These are phyloP conservation scores for Protodeltote pygarga DNA, from an alignment of 2,888 invertebrate genomes.

Conservation along the genomic window DNA sequence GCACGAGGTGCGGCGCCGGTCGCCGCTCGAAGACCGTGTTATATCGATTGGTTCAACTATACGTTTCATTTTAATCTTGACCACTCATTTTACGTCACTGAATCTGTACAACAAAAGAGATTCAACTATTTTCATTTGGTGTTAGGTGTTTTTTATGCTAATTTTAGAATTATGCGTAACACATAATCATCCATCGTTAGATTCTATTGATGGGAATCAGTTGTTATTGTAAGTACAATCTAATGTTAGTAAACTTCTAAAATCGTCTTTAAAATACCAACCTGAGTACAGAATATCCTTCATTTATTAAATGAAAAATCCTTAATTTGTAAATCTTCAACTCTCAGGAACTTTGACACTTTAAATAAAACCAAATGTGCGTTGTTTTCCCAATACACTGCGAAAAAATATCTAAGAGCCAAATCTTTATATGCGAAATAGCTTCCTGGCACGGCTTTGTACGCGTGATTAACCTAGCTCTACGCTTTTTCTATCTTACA, in stretches of 20 bases:
- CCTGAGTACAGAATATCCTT: no score
- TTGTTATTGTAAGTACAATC: background rate
- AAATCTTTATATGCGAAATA: no score
- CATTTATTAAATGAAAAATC: no score
- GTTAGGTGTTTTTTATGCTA: constrained; percentile 18
- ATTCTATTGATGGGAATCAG: constrained; percentile 3
- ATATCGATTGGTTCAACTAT: constrained; percentile 66
- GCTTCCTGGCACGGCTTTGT: no score
- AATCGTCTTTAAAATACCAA: no score
- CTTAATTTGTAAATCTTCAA: no score
- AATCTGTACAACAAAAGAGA: constrained; percentile 32
- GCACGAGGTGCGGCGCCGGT: constrained; percentile 49
- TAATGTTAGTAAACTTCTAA: background rate
- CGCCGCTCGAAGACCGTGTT: constrained; percentile 46
- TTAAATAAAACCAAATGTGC: no score
- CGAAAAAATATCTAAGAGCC: no score
- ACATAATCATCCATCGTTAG: background rate
- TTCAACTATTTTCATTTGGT: constrained; percentile 14
- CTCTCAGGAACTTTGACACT: no score
- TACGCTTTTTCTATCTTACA: no score
- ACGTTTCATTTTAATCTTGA: constrained; percentile 56
- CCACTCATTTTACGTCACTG: constrained; percentile 43
- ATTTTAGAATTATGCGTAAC: background rate
- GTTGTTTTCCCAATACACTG: no score
- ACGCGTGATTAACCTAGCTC: no score